These are phyloP conservation scores for Tachina fera DNA, from an alignment of 2,888 invertebrate genomes.

Conservation along the genomic window DNA sequence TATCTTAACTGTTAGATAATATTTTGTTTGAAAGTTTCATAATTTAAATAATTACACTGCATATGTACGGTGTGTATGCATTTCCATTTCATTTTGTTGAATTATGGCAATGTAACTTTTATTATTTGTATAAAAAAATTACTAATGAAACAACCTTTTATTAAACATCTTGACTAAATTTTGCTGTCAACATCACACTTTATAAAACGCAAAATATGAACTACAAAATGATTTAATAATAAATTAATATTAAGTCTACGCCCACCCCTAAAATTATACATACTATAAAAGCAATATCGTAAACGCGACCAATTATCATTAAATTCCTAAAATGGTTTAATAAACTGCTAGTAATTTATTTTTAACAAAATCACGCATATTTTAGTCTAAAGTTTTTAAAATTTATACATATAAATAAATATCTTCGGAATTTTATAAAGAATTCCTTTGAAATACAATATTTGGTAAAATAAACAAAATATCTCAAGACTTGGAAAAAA, in stretches of 20 bases:
- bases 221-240: neutral
- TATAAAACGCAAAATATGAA: neutral
- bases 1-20: conserved; percentile 10
- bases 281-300: conserved; percentile 14
- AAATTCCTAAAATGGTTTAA: conserved; percentile 60
- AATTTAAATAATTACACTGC: conserved; percentile 12
- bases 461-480: neutral
- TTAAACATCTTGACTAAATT: neutral
- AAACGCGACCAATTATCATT: conserved; percentile 51
- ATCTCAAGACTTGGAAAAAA: neutral
- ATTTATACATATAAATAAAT: conserved; percentile 34
- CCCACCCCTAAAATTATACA: conserved; percentile 11
- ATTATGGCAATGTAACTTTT: too few relatives aligned
- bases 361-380: conserved; percentile 51
- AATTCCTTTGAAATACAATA: conserved; percentile 29
- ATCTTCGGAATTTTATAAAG: conserved; percentile 23
- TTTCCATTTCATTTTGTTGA: neutral
- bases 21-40: conserved; percentile 5
- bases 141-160: neutral
- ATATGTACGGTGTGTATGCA: neutral
- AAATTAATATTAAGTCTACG: neutral
- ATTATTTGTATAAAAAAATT: too few relatives aligned
- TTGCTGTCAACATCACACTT: neutral
- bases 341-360: conserved; percentile 45
- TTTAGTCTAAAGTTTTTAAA: neutral